Conservation (phyloP, 2,113 vertebrate genomes). For the Reinhardtius hippoglossoides region DNA sequence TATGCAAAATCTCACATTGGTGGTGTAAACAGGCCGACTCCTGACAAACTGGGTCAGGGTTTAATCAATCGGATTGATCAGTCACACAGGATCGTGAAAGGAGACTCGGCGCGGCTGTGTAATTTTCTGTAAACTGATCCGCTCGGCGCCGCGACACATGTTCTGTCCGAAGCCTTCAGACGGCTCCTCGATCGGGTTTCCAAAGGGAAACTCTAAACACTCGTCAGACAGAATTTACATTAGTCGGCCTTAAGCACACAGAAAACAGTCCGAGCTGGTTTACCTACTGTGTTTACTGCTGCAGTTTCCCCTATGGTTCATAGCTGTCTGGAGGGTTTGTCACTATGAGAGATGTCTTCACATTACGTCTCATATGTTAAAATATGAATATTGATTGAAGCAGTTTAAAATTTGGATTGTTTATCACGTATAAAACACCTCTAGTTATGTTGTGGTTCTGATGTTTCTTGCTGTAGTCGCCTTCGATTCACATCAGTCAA, state of each 20-base stretch:
- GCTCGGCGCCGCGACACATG: not conserved
- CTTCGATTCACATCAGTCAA: no score
- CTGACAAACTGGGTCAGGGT: not conserved
- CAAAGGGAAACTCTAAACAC: slow-evolving; percentile 4
- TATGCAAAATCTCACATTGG: not conserved
- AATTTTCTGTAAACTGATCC: not conserved
- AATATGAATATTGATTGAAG: no score
- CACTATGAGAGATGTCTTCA: no score
- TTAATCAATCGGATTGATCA: not conserved
- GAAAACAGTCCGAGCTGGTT: not conserved
- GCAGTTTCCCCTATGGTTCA: not conserved
- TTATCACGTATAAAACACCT: no score
- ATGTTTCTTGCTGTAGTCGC: no score
- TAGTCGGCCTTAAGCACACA: not conserved
- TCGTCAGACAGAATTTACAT: not conserved
- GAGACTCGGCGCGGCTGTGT: not conserved
- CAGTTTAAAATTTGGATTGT: no score
- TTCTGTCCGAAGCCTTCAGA: not conserved
- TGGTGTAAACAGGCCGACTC: not conserved
- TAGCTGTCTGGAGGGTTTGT: no score
- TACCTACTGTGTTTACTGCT: not conserved
- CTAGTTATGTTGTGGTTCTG: no score
- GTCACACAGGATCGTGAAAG: not conserved
- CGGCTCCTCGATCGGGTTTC: not conserved
- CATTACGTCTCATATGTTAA: no score